These are phyloP conservation scores for Yponomeuta malinellus DNA, from an alignment of 2,888 invertebrate genomes.

Conservation along the genomic window DNA sequence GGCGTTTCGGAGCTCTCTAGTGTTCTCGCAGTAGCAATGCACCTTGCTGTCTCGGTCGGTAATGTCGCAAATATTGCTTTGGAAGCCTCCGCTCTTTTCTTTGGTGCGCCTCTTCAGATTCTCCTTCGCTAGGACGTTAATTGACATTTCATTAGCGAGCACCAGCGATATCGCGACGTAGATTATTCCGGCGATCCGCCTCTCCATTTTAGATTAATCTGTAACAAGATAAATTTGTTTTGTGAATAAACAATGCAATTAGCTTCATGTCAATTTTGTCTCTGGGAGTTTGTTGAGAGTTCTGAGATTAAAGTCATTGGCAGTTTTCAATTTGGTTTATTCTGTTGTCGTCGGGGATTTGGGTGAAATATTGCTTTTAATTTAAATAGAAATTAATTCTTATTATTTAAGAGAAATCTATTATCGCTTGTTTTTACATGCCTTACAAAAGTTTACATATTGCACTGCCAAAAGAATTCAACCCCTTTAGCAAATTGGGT, in stretches of 20 bases:
- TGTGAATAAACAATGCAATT: conserved; percentile 15
- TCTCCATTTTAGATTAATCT: conserved; percentile 62
- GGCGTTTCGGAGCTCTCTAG: conserved; percentile 71
- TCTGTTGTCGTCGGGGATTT: background rate
- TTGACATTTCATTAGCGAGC: conserved; percentile 65
- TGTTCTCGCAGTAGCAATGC: conserved; percentile 81
- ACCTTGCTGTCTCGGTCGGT: conserved; percentile 74
- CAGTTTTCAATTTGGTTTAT: background rate
- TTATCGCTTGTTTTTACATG: no score
- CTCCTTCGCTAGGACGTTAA: conserved; percentile 63
- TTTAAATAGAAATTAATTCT: background rate
- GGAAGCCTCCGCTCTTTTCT: conserved; percentile 65
- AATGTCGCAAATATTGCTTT: conserved; percentile 76
- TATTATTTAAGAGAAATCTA: background rate
- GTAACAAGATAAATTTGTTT: conserved; percentile 50
- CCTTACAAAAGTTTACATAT: no score
- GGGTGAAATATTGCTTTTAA: background rate
- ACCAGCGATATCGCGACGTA: conserved; percentile 63
- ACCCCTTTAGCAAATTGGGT: no score
- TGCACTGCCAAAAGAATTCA: no score
- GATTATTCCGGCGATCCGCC: conserved; percentile 51
- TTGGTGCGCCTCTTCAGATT: conserved; percentile 63
- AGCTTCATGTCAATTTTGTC: conserved; percentile 7
- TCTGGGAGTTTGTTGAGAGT: background rate
- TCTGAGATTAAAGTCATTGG: background rate